Conservation (phyloP, 2,888 invertebrate species). For the Malacosoma neustria region DNA sequence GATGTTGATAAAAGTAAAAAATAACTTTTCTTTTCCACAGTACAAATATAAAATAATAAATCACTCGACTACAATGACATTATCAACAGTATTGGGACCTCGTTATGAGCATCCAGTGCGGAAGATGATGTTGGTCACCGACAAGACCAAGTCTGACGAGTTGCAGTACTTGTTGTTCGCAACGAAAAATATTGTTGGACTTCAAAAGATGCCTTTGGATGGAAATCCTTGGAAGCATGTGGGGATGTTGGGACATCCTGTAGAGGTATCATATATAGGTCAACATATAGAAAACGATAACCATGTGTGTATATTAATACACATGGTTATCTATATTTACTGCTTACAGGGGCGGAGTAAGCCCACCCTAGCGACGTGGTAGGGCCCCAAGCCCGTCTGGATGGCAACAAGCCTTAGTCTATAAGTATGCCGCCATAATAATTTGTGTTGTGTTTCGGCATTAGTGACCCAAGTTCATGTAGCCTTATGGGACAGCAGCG, state of each 20-base stretch:
- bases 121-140: conserved; percentile 48
- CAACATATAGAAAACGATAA: no score
- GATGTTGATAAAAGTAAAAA: not conserved
- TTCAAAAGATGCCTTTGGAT: conserved; percentile 80
- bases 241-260: conserved; percentile 78
- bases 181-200: conserved; percentile 78
- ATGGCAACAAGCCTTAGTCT: no score
- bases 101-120: conserved; percentile 77
- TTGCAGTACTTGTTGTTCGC: conserved; percentile 75
- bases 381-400: no score
- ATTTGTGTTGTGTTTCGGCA: no score
- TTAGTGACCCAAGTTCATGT: no score
- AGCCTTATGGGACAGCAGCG: no score
- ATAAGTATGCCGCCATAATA: no score
- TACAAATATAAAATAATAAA: conserved; percentile 82
- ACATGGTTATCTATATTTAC: no score
- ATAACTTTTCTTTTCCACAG: conserved; percentile 31
- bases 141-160: conserved; percentile 22
- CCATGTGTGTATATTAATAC: no score
- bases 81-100: conserved; percentile 80
- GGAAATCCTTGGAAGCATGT: conserved; percentile 83
- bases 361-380: no score
- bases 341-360: no score
- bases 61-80: conserved; percentile 76
- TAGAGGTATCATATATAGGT: no score